Percentiles rank a stretch among this genome's conserved stretches.
These are phyloP conservation scores for Axea sp. DNA, from an alignment of 2,888 invertebrate species.

Conservation along the genomic window DNA sequence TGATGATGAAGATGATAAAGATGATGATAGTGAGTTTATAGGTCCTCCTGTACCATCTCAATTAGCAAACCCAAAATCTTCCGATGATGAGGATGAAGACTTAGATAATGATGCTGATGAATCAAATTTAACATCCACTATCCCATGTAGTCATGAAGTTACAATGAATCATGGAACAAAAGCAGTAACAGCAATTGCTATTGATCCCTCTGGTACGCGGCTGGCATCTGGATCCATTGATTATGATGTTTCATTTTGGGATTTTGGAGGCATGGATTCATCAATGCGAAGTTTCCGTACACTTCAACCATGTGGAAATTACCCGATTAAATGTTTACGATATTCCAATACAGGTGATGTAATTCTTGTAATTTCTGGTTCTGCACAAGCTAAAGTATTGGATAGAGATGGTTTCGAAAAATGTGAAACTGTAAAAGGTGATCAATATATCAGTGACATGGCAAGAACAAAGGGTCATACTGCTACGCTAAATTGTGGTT, in stretches of 20 bases:
- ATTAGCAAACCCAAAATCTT: too few relatives aligned
- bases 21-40: too few relatives aligned
- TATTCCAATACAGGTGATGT: constrained; percentile 97
- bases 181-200: constrained; percentile 92
- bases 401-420: constrained; percentile 97
- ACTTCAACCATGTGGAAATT: constrained; percentile 96
- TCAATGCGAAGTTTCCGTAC: constrained; percentile 94
- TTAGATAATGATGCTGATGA: constrained; percentile 61
- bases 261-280: constrained; percentile 99
- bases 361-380: constrained; percentile 94
- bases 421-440: constrained; percentile 96
- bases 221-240: constrained; percentile 95
- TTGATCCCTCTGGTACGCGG: constrained; percentile 96
- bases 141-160: constrained; percentile 89
- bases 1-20: too few relatives aligned
- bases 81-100: constrained; percentile 74
- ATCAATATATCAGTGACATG: constrained; percentile 97
- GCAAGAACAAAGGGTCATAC: constrained; percentile 96
- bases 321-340: constrained; percentile 93
- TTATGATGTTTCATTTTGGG: constrained; percentile 98
- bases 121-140: constrained; percentile 80
- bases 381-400: constrained; percentile 94
- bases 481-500: constrained; percentile 91
- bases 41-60: too few relatives aligned
- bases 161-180: constrained; percentile 93